Evolutionary conservation across 1,140 invertebrate genomes (phyloP).

Genomic region (Proales similis): DNA sequence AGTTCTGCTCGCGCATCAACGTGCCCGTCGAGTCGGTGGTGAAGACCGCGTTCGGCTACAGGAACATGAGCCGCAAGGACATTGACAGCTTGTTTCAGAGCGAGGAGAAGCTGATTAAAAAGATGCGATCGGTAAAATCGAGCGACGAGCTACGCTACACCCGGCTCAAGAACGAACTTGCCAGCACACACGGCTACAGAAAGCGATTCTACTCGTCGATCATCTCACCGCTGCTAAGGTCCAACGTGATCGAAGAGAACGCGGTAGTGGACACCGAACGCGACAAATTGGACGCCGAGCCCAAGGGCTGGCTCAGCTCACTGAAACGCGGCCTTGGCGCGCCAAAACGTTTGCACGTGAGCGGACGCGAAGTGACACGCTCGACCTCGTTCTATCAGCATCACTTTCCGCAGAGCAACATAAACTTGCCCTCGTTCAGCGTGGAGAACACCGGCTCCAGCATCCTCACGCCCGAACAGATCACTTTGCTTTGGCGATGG

Average conservation of each 20-base stretch:
- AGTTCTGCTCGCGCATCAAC: conserved; percentile 1
- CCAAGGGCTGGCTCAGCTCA: background rate
- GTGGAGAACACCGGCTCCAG: conserved; percentile 12
- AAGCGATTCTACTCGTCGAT: conserved; percentile 34
- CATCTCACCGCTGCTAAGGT: background rate
- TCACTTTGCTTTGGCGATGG: conserved; percentile 28
- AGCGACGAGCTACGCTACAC: background rate
- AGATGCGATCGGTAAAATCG: background rate
- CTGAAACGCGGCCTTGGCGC: background rate
- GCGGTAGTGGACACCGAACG: background rate
- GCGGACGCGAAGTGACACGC: background rate
- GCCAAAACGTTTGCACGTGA: conserved; percentile 26
- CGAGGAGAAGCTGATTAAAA: conserved; percentile 29
- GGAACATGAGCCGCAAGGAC: conserved; percentile 36
- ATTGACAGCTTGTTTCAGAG: conserved; percentile 17
- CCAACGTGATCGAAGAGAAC: background rate
- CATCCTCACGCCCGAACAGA: conserved; percentile 22
- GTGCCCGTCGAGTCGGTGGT: background rate
- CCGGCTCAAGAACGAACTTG: background rate
- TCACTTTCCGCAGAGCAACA: conserved; percentile 13
- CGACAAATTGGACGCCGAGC: background rate
- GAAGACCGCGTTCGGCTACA: conserved; percentile 10
- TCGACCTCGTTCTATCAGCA: conserved; percentile 23
- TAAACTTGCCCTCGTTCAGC: conserved; percentile 11
- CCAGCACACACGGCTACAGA: background rate